Evolutionary conservation across 2,113 vertebrate species (phyloP).

Genomic region (Passer domesticus): DNA sequence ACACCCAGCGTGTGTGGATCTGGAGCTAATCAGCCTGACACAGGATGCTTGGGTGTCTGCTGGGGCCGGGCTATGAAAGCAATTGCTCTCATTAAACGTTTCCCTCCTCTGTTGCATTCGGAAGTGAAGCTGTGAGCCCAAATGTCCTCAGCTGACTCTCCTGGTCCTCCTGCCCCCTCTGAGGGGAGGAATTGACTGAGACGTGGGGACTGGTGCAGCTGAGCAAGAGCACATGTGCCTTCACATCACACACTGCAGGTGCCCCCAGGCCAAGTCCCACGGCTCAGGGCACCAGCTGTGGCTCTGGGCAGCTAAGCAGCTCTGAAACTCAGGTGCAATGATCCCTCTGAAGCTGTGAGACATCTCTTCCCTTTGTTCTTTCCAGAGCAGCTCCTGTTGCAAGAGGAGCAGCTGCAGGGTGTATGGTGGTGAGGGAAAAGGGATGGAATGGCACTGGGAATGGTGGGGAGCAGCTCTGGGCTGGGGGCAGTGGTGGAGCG

Average conservation of each 20-base stretch:
- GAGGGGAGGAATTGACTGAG: neutral
- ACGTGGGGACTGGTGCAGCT: neutral
- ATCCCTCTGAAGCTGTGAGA: neutral
- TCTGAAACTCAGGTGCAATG: neutral
- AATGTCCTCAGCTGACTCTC: constrained; percentile 48
- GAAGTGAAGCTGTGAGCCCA: constrained; percentile 29
- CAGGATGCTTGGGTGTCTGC: neutral
- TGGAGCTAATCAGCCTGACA: constrained; percentile 23
- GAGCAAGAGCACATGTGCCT: neutral
- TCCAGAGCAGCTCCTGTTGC: neutral
- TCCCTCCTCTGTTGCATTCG: neutral
- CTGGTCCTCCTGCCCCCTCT: neutral
- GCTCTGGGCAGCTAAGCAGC: neutral
- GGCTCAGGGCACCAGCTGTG: neutral
- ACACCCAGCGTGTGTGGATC: neutral
- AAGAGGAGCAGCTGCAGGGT: neutral
- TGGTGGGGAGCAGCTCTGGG: neutral
- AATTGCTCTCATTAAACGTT: constrained; percentile 27
- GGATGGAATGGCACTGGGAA: neutral
- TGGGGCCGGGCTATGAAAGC: neutral
- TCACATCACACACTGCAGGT: fast-evolving
- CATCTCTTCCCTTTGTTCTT: neutral
- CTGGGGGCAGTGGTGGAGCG: neutral
- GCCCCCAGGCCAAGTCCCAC: neutral
- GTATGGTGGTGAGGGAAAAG: fast-evolving